Percentiles rank a stretch among this genome's conserved stretches.
These are phyloP conservation scores for Tokudaia tokunoshimensis DNA, from an alignment of 2,797 vertebrate species.

Conservation along the genomic window DNA sequence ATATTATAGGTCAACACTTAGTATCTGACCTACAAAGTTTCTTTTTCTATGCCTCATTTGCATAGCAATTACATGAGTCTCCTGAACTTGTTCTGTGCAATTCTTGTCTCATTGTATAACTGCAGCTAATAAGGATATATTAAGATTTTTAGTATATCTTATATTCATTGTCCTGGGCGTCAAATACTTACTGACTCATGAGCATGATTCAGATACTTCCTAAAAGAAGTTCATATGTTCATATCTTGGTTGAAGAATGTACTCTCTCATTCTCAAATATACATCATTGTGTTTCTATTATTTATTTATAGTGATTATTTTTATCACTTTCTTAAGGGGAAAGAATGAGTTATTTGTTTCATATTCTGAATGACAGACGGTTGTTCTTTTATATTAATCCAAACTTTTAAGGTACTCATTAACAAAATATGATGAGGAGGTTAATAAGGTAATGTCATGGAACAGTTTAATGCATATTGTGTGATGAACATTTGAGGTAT, in stretches of 20 bases:
- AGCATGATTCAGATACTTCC: not conserved
- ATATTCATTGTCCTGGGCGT: not conserved
- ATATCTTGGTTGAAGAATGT: not conserved
- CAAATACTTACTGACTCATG: not conserved
- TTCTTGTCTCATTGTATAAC: not conserved
- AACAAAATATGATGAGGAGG: not conserved
- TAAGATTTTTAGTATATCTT: not conserved
- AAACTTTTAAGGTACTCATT: not conserved
- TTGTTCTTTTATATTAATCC: slow-evolving; percentile 25
- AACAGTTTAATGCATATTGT: not conserved
- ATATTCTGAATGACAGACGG: not conserved
- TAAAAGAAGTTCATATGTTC: not conserved
- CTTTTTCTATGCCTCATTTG: not conserved
- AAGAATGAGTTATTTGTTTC: not conserved
- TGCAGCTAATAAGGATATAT: slow-evolving; percentile 21
- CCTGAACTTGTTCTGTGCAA: not conserved
- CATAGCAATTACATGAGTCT: not conserved
- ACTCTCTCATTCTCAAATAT: not conserved
- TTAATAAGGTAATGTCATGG: not conserved
- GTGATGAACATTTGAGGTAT: not conserved
- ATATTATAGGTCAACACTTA: not conserved
- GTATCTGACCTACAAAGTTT: not conserved
- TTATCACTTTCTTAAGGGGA: slow-evolving; percentile 25
- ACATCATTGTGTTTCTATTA: not conserved
- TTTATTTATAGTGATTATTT: slow-evolving; percentile 34